Conservation (phyloP, 1,140 invertebrate species). For the Diachasma alloeum region DNA sequence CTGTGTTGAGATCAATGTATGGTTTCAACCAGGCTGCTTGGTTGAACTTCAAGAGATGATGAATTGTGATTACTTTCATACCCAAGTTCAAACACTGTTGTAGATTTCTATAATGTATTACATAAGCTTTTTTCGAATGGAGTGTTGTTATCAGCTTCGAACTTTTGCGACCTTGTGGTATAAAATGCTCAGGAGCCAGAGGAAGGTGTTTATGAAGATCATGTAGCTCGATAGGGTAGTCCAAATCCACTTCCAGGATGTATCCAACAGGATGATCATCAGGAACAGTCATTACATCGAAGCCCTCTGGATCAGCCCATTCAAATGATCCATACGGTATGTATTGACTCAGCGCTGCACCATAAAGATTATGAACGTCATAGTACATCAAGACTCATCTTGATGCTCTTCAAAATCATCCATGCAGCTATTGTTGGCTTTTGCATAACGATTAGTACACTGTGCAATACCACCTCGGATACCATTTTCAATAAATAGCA, state of each 20-base stretch:
- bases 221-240: constrained; percentile 33
- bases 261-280: constrained; percentile 60
- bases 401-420: background rate
- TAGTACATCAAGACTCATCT: background rate
- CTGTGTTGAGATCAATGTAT: no score
- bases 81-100: constrained; percentile 56
- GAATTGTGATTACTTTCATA: constrained; percentile 61
- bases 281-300: constrained; percentile 23
- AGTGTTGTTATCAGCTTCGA: background rate
- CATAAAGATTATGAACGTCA: background rate
- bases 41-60: constrained; percentile 64
- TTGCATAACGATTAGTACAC: background rate
- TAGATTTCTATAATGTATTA: background rate
- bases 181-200: background rate
- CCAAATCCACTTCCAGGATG: constrained; percentile 58
- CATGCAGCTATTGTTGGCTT: background rate
- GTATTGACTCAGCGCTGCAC: no score
- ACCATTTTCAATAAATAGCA: background rate
- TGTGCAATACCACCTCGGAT: background rate
- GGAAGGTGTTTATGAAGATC: background rate
- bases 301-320: background rate
- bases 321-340: background rate
- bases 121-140: background rate
- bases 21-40: constrained; percentile 63
- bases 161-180: background rate